Evolutionary conservation across 2,888 invertebrate genomes (phyloP).

Genomic region (Phytoseiulus persimilis): DNA sequence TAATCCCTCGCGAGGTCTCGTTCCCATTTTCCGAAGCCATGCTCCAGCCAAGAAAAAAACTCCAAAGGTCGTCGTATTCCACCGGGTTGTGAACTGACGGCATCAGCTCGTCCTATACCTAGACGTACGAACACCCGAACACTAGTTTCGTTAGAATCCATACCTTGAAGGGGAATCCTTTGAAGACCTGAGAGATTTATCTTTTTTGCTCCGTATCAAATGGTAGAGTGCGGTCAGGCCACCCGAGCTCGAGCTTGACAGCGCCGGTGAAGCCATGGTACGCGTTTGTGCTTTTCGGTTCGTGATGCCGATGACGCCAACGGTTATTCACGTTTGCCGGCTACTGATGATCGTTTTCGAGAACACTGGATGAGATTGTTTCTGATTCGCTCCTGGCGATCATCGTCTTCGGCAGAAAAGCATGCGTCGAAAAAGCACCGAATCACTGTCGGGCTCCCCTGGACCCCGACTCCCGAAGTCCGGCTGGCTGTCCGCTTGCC

Average conservation of each 20-base stretch:
- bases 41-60: neutral
- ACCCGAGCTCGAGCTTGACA: neutral
- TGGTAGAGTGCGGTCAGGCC: conserved; percentile 30
- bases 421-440: neutral
- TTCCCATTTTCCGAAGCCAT: neutral
- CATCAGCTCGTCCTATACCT: neutral
- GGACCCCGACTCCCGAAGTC: neutral
- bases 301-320: neutral
- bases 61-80: neutral
- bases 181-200: neutral
- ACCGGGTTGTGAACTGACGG: neutral
- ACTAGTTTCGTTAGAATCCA: neutral
- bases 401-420: neutral
- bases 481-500: no score
- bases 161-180: conserved; percentile 17
- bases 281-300: neutral
- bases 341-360: neutral
- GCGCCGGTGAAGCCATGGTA: neutral
- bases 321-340: neutral
- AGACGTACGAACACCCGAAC: neutral
- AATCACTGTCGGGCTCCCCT: neutral
- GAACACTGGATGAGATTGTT: neutral
- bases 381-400: neutral
- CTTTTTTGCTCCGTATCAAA: conserved; percentile 17
- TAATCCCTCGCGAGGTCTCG: no score